A percentile compares a stretch with the other conserved stretches of the same genome.
Conservation (phyloP, 2,113 vertebrate species). For the Podocnemis expansa region DNA sequence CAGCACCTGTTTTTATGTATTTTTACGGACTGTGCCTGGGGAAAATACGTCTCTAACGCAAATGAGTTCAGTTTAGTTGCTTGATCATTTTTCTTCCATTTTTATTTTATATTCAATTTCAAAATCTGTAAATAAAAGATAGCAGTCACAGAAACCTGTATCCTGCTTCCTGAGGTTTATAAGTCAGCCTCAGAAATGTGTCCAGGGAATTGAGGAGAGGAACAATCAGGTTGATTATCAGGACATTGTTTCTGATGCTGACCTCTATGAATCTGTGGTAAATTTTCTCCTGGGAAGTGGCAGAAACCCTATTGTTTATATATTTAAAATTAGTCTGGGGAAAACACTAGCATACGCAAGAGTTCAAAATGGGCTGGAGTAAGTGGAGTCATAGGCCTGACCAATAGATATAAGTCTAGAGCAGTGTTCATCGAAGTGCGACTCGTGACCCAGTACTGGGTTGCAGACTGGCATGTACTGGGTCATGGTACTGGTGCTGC, state of each 20-base stretch:
- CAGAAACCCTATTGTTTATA: not conserved
- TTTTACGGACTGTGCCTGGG: not conserved
- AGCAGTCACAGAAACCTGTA: not conserved
- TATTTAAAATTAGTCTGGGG: not conserved
- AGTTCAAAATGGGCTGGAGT: not conserved
- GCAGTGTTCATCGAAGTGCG: too few relatives aligned
- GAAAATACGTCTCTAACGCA: slow-evolving; percentile 18
- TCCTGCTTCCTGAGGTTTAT: not conserved
- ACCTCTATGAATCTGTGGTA: not conserved
- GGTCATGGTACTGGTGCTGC: too few relatives aligned
- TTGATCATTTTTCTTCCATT: not conserved
- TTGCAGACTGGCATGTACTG: too few relatives aligned
- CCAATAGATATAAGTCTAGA: not conserved
- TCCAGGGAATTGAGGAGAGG: not conserved
- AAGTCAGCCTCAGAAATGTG: not conserved
- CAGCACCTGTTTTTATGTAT: not conserved
- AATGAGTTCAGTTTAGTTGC: not conserved
- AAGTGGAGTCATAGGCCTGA: not conserved
- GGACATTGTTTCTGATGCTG: not conserved
- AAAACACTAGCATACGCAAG: not conserved
- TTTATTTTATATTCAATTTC: slow-evolving; percentile 23
- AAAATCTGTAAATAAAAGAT: not conserved
- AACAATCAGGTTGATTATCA: not conserved
- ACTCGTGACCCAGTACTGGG: too few relatives aligned
- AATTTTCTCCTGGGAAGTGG: not conserved